These are phyloP conservation scores for Drosophila diplacantha DNA, from an alignment of 2,888 invertebrate species.

Conservation along the genomic window DNA sequence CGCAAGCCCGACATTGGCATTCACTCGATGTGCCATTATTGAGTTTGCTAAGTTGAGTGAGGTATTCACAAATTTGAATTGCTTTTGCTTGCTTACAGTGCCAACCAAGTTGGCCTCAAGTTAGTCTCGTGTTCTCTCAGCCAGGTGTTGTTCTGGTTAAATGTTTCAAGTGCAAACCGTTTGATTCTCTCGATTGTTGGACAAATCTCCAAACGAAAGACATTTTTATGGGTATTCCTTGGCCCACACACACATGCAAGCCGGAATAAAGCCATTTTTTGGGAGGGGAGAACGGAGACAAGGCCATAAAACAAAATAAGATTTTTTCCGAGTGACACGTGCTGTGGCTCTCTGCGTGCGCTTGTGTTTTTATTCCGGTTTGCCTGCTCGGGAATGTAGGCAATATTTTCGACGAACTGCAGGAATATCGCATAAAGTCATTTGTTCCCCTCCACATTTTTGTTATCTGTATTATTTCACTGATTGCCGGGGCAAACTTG, in stretches of 20 bases:
- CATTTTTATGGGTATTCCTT: constrained; percentile 52
- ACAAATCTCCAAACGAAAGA: constrained; percentile 42
- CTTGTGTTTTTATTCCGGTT: constrained; percentile 12
- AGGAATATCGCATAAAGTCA: constrained; percentile 21
- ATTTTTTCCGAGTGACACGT: constrained; percentile 34
- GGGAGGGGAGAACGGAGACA: constrained; percentile 20
- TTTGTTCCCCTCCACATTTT: constrained; percentile 28
- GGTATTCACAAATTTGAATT: constrained; percentile 21
- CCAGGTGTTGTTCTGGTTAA: constrained; percentile 22
- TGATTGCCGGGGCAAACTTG: constrained; percentile 35
- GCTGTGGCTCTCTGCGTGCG: constrained; percentile 12
- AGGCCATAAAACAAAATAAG: constrained; percentile 58
- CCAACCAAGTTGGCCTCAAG: constrained; percentile 2
- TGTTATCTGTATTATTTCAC: constrained; percentile 36
- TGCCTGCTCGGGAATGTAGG: constrained; percentile 21
- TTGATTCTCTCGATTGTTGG: constrained; percentile 25
- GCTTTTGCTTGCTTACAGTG: constrained; percentile 12
- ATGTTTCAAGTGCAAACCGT: constrained; percentile 21
- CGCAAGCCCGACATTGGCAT: constrained; percentile 17
- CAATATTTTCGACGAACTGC: constrained; percentile 22
- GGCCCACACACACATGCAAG: constrained; percentile 4
- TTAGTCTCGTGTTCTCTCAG: constrained; percentile 5
- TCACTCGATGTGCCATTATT: constrained; percentile 34
- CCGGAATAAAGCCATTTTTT: constrained; percentile 40
- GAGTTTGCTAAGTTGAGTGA: constrained; percentile 37